These are phyloP conservation scores for Aptenodytes forsteri DNA, from an alignment of 2,113 vertebrate species.

Conservation along the genomic window DNA sequence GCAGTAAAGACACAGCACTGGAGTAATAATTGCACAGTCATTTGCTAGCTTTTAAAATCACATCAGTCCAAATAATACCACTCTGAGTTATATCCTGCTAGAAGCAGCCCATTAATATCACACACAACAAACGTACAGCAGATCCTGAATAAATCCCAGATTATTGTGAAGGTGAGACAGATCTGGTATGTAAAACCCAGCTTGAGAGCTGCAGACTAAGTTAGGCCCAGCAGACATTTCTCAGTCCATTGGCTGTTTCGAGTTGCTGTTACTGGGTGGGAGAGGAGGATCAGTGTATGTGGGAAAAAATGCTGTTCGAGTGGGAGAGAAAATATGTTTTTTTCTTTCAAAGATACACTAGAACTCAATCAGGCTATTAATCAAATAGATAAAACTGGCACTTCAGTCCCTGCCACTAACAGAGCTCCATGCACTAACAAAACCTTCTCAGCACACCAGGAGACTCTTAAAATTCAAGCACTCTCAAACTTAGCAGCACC, in stretches of 20 bases:
- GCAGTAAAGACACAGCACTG: background rate
- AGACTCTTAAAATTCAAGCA: slow-evolving; percentile 81
- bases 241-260: background rate
- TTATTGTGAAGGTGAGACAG: background rate
- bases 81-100: slow-evolving; percentile 48
- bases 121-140: background rate
- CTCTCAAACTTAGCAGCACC: slow-evolving; percentile 83
- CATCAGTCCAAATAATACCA: slow-evolving; percentile 68
- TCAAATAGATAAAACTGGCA: slow-evolving; percentile 65
- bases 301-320: background rate
- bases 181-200: background rate
- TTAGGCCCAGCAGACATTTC: background rate
- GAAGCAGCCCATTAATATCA: slow-evolving; percentile 24
- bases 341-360: slow-evolving; percentile 30
- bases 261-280: background rate
- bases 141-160: background rate
- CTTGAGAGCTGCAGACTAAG: background rate
- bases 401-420: slow-evolving; percentile 46
- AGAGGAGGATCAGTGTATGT: background rate
- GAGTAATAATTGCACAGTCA: slow-evolving; percentile 58
- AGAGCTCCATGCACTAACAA: slow-evolving; percentile 61
- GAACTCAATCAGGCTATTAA: slow-evolving; percentile 35
- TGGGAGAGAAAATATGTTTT: slow-evolving; percentile 24
- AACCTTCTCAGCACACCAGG: slow-evolving; percentile 73
- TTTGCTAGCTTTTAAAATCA: slow-evolving; percentile 72